Conservation (phyloP, 2,888 invertebrate species). For the Calameuta idolon region DNA sequence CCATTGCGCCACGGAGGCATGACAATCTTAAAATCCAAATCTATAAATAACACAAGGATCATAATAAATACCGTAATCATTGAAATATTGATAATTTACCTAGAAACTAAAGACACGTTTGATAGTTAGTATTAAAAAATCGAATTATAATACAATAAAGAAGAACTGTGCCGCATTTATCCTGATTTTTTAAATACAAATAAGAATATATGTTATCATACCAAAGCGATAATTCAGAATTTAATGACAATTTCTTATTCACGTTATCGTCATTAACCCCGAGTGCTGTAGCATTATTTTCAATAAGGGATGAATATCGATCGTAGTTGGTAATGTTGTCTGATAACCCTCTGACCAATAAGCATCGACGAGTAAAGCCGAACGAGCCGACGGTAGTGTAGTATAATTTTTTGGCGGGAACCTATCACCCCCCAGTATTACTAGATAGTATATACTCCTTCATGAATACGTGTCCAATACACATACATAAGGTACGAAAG, state of each 20-base stretch:
- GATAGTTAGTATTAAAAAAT: not conserved
- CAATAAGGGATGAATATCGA: not conserved
- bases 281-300: not conserved
- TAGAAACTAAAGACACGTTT: not conserved
- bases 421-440: not conserved
- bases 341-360: not conserved
- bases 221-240: not conserved
- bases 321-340: not conserved
- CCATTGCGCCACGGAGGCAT: slow-evolving; percentile 89
- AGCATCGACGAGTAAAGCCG: not conserved
- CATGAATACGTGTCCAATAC: not conserved
- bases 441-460: not conserved
- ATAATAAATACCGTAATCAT: not conserved
- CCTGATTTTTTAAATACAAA: not conserved
- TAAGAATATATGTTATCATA: not conserved
- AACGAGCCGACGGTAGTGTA: not conserved
- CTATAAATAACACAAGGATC: not conserved
- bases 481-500: not conserved
- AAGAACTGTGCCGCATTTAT: not conserved
- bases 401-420: not conserved
- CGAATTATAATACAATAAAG: not conserved
- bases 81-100: not conserved
- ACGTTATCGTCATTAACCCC: not conserved
- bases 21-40: not conserved
- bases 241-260: not conserved